These are phyloP conservation scores for Semnornis frantzii DNA, from an alignment of 2,113 vertebrate genomes.

Conservation along the genomic window DNA sequence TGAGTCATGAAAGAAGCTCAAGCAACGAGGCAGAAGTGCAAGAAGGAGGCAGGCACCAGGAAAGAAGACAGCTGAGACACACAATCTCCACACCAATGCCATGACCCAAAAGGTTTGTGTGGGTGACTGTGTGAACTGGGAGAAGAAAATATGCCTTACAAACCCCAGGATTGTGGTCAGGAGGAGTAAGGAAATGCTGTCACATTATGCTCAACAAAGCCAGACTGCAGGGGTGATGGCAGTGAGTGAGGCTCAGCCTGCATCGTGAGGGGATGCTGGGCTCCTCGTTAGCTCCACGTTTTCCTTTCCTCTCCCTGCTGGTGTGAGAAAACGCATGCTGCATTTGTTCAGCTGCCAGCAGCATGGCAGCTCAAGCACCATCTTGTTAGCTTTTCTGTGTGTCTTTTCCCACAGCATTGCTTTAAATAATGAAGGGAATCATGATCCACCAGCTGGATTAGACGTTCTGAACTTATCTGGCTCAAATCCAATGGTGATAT, in stretches of 20 bases:
- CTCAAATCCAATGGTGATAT: conserved; percentile 62
- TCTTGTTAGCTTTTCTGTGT: conserved; percentile 65
- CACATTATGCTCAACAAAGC: background rate
- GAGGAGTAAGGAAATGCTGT: background rate
- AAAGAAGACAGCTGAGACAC: background rate
- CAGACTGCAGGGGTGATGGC: conserved; percentile 11
- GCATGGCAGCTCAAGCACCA: conserved; percentile 63
- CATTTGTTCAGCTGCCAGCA: conserved; percentile 51
- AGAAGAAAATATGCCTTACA: background rate
- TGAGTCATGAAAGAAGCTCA: accelerated
- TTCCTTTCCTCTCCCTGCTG: conserved; percentile 61
- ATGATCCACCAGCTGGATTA: conserved; percentile 68
- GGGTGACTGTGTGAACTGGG: background rate
- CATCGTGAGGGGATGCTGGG: background rate
- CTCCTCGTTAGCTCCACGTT: conserved; percentile 48
- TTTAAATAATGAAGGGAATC: conserved; percentile 70
- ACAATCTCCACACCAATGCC: accelerated
- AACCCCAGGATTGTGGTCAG: background rate
- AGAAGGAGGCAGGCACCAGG: background rate
- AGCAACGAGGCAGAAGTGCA: background rate
- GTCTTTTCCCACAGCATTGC: conserved; percentile 66
- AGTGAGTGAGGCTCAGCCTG: conserved; percentile 40
- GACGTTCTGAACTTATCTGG: conserved; percentile 60
- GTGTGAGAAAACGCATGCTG: conserved; percentile 61
- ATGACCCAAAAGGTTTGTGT: background rate